phyloP scores from a whole-genome alignment of 2,888 invertebrate genomes.

The Onchidella celtica region DNA sequence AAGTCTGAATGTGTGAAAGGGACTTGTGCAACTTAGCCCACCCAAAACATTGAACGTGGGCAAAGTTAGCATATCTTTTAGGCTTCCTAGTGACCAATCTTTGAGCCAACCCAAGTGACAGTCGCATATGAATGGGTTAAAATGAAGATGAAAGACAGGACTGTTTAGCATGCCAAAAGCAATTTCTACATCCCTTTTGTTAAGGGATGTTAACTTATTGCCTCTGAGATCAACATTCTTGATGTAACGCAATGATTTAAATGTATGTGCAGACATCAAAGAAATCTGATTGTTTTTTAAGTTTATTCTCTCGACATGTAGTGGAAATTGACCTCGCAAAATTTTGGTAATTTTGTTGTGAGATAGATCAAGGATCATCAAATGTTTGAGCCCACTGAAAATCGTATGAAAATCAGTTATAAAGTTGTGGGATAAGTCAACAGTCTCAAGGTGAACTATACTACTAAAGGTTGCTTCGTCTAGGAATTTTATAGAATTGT shows the following conservation, averaged over 20 bases:
- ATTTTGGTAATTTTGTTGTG: slow-evolving; percentile 57
- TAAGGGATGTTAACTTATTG: slow-evolving; percentile 59
- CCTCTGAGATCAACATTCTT: slow-evolving; percentile 60
- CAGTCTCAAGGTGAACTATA: slow-evolving; percentile 50
- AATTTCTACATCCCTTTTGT: slow-evolving; percentile 52
- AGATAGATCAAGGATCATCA: slow-evolving; percentile 53
- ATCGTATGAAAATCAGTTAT: slow-evolving; percentile 44
- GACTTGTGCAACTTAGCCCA: slow-evolving; percentile 56
- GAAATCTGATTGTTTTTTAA: slow-evolving; percentile 61
- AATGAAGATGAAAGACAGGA: slow-evolving; percentile 60
- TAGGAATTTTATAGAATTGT: slow-evolving; percentile 52
- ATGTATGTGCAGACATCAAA: slow-evolving; percentile 61
- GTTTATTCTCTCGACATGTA: slow-evolving; percentile 61
- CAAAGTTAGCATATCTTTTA: slow-evolving; percentile 47
- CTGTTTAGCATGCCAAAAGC: slow-evolving; percentile 30
- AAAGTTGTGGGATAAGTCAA: slow-evolving; percentile 55
- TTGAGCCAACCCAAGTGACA: slow-evolving; percentile 67
- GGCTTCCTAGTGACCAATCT: slow-evolving; percentile 46
- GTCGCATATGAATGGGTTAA: slow-evolving; percentile 67
- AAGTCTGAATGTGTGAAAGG: slow-evolving; percentile 56
- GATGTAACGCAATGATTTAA: slow-evolving; percentile 59
- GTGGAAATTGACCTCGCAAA: slow-evolving; percentile 55
- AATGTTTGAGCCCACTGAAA: slow-evolving; percentile 41
- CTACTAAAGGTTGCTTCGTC: slow-evolving; percentile 51
- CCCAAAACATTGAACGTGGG: slow-evolving; percentile 48